A percentile compares a stretch with the other conserved stretches of the same genome.
phyloP scores from a whole-genome alignment of 2,888 invertebrate species.

The Drosophila differens region DNA sequence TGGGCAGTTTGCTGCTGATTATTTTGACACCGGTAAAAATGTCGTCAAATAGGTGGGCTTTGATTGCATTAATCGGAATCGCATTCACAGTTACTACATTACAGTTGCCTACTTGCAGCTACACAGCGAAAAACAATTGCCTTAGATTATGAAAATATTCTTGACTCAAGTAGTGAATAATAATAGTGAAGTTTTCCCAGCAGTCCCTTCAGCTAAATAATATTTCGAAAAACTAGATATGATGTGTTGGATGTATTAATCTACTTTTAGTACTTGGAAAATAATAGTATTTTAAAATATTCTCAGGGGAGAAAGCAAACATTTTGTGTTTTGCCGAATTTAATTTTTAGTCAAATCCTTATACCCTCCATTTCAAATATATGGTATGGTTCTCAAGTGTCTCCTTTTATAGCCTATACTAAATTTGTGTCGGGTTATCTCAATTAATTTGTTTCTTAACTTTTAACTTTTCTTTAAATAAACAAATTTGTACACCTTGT shows the following conservation, averaged over 20 bases:
- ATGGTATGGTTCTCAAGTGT: too few species aligned
- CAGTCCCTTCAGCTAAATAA: background rate
- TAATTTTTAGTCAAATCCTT: background rate
- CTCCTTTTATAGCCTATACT: too few species aligned
- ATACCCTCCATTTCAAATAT: too few species aligned
- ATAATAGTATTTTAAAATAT: background rate
- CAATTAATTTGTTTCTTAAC: too few species aligned
- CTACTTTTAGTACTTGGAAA: background rate
- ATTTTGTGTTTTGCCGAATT: background rate
- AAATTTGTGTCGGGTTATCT: too few species aligned
- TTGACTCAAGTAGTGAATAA: background rate
- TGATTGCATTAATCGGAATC: constrained; percentile 26
- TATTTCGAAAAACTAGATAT: background rate
- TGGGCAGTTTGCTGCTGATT: constrained; percentile 1
- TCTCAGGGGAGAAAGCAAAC: too few species aligned
- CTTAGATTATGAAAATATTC: background rate
- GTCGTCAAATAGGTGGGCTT: constrained; percentile 30
- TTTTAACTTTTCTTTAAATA: too few species aligned
- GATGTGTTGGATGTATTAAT: background rate
- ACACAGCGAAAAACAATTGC: background rate
- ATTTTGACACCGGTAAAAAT: constrained; percentile 38
- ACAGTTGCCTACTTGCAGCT: background rate
- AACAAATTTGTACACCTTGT: background rate
- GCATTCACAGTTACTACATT: background rate
- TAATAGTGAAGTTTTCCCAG: background rate